Base-by-base conservation (phyloP, 1,140 invertebrate genomes). In the Solen grandis region DNA sequence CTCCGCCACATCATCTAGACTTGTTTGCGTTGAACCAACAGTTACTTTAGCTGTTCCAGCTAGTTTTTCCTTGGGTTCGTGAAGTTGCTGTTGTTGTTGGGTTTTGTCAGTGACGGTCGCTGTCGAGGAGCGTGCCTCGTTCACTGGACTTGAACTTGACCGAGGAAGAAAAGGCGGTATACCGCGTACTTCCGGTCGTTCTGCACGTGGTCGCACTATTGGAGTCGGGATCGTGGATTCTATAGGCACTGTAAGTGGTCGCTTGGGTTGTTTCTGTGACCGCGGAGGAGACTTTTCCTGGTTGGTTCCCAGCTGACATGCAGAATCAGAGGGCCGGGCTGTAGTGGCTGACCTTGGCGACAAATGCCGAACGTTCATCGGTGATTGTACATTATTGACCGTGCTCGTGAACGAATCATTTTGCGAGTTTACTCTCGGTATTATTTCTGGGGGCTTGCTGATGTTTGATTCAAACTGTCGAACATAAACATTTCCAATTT, bases 221-320 rank as follows among this genome's bases (percentile, higher is more conserved):
- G 75, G 75, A 0, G 75, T 77, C 27, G 75, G 75, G n/a, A 63
- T 52, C n/a, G 62, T 68, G 2, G 75, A 77, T 59, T 77, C 75
- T 25, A 77, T 77, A 25, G 75, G 75, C 13, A 77, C 75, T 1
- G 75, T 77, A 46, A 65, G 66, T 13, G 75, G 75, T 14, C 75
- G 46, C 36, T 77, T 77, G 27, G 75, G 75, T 33, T 77, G 59
- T 68, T 77, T 77, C 8, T 63, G 63, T 1, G 38, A n/a, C 2
- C 75, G 75, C 2, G 60, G 75, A 16, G 41, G 62, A n/a, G 50
- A 60, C 25, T 19, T 52, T 5, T 73, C 70, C 1, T 50, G 55
- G 14, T n/a, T 22, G 1, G n/a, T 41, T 0, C n/a, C 52, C 0
- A 65, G 22, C 19, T 77, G 75, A 31, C 50, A 65, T 36, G 75